Percentiles rank a stretch among this genome's conserved stretches.
These are phyloP conservation scores for Carterocephalus palaemon DNA, from an alignment of 2,888 invertebrate genomes.

Conservation along the genomic window DNA sequence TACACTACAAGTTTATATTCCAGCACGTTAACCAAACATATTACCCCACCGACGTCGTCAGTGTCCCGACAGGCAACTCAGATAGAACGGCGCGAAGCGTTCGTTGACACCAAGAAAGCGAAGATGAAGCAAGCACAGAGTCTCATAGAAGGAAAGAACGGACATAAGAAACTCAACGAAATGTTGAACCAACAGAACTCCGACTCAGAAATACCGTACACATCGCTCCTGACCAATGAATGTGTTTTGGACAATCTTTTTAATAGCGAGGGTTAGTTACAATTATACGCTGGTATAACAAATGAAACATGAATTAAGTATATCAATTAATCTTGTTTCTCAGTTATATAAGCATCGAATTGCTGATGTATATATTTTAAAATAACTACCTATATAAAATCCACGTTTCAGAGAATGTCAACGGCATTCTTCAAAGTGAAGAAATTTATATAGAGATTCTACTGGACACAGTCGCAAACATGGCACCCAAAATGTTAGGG, in stretches of 20 bases:
- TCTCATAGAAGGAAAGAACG: slow-evolving; percentile 59
- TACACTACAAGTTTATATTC: too few relatives aligned
- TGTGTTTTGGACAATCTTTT: slow-evolving; percentile 60
- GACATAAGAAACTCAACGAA: slow-evolving; percentile 53
- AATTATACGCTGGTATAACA: not conserved
- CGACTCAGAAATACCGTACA: slow-evolving; percentile 66
- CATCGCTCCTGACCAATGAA: slow-evolving; percentile 63
- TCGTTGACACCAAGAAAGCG: slow-evolving; percentile 62
- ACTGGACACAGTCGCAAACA: slow-evolving; percentile 77
- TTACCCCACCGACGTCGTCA: slow-evolving; percentile 80
- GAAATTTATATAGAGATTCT: slow-evolving; percentile 82
- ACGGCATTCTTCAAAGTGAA: slow-evolving; percentile 82
- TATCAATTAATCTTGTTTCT: too few relatives aligned
- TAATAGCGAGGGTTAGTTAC: slow-evolving; percentile 56
- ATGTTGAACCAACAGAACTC: slow-evolving; percentile 58
- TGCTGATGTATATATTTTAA: too few relatives aligned
- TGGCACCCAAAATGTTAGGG: slow-evolving; percentile 80
- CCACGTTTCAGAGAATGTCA: slow-evolving; percentile 74
- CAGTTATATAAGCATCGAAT: too few relatives aligned
- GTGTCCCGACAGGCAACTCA: slow-evolving; percentile 51
- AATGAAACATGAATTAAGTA: too few relatives aligned
- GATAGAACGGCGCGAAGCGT: slow-evolving; percentile 60
- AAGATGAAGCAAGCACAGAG: slow-evolving; percentile 64
- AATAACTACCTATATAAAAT: too few relatives aligned
- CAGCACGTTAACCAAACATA: slow-evolving; percentile 84